Percentiles rank a stretch among this genome's conserved stretches.
These are phyloP conservation scores for Odontomachus brunneus DNA, from an alignment of 1,140 invertebrate genomes.

Conservation along the genomic window DNA sequence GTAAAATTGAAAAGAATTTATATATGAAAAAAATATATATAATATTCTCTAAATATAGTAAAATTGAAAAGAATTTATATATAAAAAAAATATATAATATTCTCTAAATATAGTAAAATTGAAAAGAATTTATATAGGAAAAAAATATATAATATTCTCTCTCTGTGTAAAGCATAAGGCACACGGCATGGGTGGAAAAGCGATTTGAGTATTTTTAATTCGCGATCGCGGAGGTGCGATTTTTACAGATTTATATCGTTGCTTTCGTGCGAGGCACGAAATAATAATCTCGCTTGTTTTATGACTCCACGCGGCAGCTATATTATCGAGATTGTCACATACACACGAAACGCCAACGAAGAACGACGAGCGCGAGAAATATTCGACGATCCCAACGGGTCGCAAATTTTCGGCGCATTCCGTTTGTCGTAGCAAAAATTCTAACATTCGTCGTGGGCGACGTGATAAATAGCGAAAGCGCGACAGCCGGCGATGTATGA, in stretches of 20 bases:
- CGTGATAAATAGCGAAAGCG: constrained; percentile 35
- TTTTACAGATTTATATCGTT: background rate
- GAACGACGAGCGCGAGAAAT: constrained; percentile 13
- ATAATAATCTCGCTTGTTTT: constrained; percentile 7
- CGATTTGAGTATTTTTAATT: background rate
- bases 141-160: no score
- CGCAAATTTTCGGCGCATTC: constrained; percentile 44
- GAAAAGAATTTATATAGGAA: no score
- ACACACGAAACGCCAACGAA: background rate
- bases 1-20: no score
- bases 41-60: no score
- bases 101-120: no score
- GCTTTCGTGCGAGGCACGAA: background rate
- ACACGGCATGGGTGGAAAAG: no score
- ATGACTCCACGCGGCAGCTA: background rate
- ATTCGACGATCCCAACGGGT: constrained; percentile 56
- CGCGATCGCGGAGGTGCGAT: background rate
- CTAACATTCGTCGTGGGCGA: constrained; percentile 3
- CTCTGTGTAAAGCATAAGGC: no score
- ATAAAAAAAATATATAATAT: no score
- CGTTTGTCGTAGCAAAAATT: constrained; percentile 18
- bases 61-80: no score
- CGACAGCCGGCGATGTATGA: constrained; percentile 48
- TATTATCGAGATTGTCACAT: constrained; percentile 15
- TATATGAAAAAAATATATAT: no score